A percentile compares a stretch with the other conserved stretches of the same genome.
phyloP scores from a whole-genome alignment of 2,113 vertebrate species.

The Pygoscelis antarcticus region DNA sequence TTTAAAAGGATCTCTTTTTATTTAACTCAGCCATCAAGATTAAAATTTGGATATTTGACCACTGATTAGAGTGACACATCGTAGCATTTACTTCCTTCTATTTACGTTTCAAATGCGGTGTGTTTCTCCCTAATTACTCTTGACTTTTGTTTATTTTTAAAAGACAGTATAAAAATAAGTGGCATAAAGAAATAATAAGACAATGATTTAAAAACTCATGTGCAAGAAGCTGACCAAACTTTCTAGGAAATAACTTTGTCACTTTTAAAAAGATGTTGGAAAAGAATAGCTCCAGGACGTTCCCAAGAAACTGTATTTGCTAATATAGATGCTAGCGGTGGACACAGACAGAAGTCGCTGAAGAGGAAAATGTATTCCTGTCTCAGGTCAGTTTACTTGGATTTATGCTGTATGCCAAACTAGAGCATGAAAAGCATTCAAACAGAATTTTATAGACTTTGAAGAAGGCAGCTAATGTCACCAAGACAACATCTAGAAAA shows the following conservation, averaged over 20 bases:
- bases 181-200: not conserved
- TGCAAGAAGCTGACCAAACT: not conserved
- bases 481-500: slow-evolving; percentile 35
- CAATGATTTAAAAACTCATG: not conserved
- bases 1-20: slow-evolving; percentile 16
- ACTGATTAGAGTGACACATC: not conserved
- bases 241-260: slow-evolving; percentile 30
- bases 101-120: not conserved
- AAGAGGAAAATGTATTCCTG: slow-evolving; percentile 16
- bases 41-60: not conserved
- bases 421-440: slow-evolving; percentile 8
- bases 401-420: slow-evolving; percentile 11
- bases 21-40: not conserved
- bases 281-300: not conserved
- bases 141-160: not conserved
- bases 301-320: not conserved
- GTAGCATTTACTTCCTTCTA: not conserved
- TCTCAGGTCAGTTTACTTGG: not conserved
- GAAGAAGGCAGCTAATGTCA: slow-evolving; percentile 21
- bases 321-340: slow-evolving; percentile 12
- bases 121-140: not conserved
- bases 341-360: not conserved
- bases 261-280: not conserved
- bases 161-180: slow-evolving; percentile 1
- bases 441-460: slow-evolving; percentile 10